Evolutionary conservation across 92 coral and sea anemone species (phyloP).

Genomic region (Siderastrea radians): DNA sequence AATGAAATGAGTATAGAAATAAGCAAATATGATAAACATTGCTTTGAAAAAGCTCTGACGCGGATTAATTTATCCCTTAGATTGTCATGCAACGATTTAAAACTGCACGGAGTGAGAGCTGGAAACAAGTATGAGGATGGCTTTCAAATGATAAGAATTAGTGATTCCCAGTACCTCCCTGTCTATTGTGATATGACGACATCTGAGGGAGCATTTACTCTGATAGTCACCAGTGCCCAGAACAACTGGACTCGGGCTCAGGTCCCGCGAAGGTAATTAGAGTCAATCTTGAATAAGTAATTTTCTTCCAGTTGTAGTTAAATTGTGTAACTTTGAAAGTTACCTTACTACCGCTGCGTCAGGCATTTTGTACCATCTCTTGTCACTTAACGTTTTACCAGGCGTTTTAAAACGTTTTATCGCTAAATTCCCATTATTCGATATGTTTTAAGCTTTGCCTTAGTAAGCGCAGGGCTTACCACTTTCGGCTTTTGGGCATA

Average conservation of each 20-base stretch:
- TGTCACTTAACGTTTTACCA: too few relatives aligned
- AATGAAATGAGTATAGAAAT: too few relatives aligned
- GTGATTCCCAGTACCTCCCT: constrained; percentile 68
- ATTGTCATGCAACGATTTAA: constrained; percentile 85
- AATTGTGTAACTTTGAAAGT: too few relatives aligned
- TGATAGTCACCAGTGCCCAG: constrained; percentile 86
- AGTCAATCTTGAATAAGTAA: background rate
- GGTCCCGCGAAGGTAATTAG: constrained; percentile 57
- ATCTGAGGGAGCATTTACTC: constrained; percentile 80
- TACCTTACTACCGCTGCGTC: too few relatives aligned
- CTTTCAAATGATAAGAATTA: constrained; percentile 63
- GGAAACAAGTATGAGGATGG: constrained; percentile 75
- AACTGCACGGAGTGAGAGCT: constrained; percentile 68
- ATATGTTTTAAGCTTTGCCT: too few relatives aligned
- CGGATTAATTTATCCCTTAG: background rate
- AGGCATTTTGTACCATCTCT: too few relatives aligned
- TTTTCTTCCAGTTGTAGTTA: too few relatives aligned
- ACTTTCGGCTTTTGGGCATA: too few relatives aligned
- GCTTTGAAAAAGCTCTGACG: background rate
- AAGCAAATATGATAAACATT: too few relatives aligned
- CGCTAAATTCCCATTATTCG: too few relatives aligned
- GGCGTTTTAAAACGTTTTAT: too few relatives aligned
- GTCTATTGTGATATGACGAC: constrained; percentile 87
- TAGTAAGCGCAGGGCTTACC: too few relatives aligned
- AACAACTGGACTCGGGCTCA: constrained; percentile 77